Conservation (phyloP, 35 echinoderm and acorn worm species). For the Heliocidaris tuberculata region DNA sequence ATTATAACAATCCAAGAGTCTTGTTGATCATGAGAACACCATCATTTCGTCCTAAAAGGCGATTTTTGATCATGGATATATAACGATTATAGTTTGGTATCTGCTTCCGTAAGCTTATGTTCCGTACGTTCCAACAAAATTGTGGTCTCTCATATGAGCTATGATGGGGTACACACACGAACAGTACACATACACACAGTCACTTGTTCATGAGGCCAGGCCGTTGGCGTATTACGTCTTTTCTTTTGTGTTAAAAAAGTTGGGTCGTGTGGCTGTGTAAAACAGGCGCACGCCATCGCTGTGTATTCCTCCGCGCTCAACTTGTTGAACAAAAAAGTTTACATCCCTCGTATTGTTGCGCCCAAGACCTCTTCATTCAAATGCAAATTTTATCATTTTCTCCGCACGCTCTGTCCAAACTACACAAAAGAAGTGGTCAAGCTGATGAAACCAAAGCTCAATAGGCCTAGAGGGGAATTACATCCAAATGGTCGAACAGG, state of each 20-base stretch:
- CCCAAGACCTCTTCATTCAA: slow-evolving; percentile 3
- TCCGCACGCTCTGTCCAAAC: slow-evolving; percentile 26
- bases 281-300: slow-evolving; percentile 13
- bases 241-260: slow-evolving; percentile 41
- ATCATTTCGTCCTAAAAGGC: slow-evolving; percentile 29
- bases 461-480: background rate
- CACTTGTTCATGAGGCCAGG: slow-evolving; percentile 40
- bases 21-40: slow-evolving; percentile 15
- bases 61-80: background rate
- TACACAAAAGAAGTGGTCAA: slow-evolving; percentile 40
- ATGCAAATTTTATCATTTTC: slow-evolving; percentile 47
- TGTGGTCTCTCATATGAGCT: background rate
- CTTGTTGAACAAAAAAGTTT: slow-evolving; percentile 43
- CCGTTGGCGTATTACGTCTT: slow-evolving; percentile 36
- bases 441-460: background rate
- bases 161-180: background rate
- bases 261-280: slow-evolving; percentile 45
- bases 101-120: slow-evolving; percentile 24
- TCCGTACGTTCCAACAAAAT: background rate
- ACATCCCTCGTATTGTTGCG: background rate
- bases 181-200: background rate
- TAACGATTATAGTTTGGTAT: background rate
- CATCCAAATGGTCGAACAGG: too few species aligned
- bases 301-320: background rate
- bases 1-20: slow-evolving; percentile 40